These are phyloP conservation scores for Cosmopolites sordidus DNA, from an alignment of 2,888 invertebrate genomes.

Conservation along the genomic window DNA sequence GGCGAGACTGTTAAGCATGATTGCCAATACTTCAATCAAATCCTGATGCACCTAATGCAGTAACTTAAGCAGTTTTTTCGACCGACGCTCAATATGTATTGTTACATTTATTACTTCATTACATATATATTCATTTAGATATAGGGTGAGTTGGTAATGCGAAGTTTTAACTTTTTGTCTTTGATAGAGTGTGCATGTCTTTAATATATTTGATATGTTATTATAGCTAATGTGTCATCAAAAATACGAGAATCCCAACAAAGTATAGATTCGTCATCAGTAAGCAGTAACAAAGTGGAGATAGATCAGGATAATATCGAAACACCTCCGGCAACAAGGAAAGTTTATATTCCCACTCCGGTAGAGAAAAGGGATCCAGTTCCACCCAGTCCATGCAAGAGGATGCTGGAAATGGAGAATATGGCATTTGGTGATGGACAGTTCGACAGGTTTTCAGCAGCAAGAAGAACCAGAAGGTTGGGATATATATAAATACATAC, in stretches of 20 bases:
- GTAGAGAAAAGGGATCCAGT: conserved; percentile 52
- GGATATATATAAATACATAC: too few relatives aligned
- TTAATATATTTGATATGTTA: background rate
- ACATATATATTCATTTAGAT: too few relatives aligned
- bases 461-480: conserved; percentile 72
- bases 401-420: conserved; percentile 45
- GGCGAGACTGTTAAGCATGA: too few relatives aligned
- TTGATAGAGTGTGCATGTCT: too few relatives aligned
- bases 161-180: too few relatives aligned
- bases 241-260: conserved; percentile 31
- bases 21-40: too few relatives aligned
- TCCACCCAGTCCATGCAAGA: conserved; percentile 54
- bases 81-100: too few relatives aligned
- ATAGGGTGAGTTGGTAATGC: too few relatives aligned
- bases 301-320: conserved; percentile 89
- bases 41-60: too few relatives aligned
- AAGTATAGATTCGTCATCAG: conserved; percentile 28
- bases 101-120: too few relatives aligned
- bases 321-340: conserved; percentile 78
- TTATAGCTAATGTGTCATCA: conserved; percentile 22
- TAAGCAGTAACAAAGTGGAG: conserved; percentile 67
- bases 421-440: conserved; percentile 68
- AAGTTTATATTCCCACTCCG: conserved; percentile 61
- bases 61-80: too few relatives aligned
- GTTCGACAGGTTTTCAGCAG: conserved; percentile 79